These are phyloP conservation scores for Zapus hudsonius DNA, from an alignment of 2,113 vertebrate species.

Conservation along the genomic window DNA sequence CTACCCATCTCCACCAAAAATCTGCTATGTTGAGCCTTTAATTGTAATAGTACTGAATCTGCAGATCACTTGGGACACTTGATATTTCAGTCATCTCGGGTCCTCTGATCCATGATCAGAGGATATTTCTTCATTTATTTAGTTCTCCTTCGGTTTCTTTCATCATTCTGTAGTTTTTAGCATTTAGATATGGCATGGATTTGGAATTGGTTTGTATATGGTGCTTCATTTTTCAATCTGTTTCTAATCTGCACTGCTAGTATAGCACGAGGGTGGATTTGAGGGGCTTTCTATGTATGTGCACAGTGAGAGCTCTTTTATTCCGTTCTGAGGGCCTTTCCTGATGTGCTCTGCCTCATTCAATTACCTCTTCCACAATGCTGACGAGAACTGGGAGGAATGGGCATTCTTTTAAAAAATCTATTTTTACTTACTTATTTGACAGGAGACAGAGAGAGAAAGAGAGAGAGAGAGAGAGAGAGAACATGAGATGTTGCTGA, in stretches of 20 bases:
- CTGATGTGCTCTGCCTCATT: not conserved
- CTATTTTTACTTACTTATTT: too few relatives aligned
- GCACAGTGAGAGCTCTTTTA: not conserved
- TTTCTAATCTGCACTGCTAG: constrained; percentile 25
- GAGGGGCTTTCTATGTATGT: not conserved
- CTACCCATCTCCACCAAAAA: not conserved
- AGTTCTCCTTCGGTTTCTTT: constrained; percentile 6
- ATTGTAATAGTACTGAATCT: constrained; percentile 2
- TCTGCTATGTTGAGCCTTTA: not conserved
- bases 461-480: too few relatives aligned
- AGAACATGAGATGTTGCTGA: too few relatives aligned
- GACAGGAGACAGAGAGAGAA: too few relatives aligned
- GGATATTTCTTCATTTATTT: not conserved
- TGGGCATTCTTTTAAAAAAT: not conserved
- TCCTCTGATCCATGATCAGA: not conserved
- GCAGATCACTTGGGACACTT: not conserved
- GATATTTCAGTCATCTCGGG: not conserved
- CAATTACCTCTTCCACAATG: not conserved
- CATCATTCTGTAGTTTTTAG: constrained; percentile 10
- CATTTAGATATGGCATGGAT: not conserved
- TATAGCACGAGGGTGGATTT: not conserved
- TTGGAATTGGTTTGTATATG: not conserved
- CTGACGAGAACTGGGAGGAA: not conserved
- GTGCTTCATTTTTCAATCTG: not conserved
- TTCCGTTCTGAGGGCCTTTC: not conserved